A percentile compares a stretch with the other conserved stretches of the same genome.
Conservation (phyloP, 2,797 vertebrate species). For the Neoniphon sammara region DNA sequence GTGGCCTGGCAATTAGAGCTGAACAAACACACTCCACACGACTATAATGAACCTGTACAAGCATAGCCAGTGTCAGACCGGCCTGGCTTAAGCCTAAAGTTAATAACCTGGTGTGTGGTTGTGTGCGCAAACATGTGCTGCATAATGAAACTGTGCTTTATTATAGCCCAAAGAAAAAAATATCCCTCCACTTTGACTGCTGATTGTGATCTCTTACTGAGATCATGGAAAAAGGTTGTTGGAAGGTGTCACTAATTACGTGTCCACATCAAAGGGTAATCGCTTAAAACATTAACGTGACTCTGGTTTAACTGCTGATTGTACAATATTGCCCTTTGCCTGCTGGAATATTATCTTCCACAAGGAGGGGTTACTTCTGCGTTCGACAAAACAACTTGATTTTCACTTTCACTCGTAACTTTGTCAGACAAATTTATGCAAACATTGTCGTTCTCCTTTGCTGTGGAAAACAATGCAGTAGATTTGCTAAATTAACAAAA, state of each 20-base stretch:
- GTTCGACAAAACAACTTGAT: not conserved
- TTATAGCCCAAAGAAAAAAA: conserved; percentile 16
- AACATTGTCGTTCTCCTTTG: conserved; percentile 9
- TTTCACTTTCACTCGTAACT: conserved; percentile 9
- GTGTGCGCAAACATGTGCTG: conserved; percentile 19
- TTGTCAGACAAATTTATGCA: conserved; percentile 28
- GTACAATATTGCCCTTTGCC: no score
- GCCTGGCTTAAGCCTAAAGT: conserved; percentile 8
- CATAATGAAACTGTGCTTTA: conserved; percentile 29
- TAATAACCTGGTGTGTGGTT: conserved; percentile 38
- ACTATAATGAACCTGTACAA: conserved; percentile 46
- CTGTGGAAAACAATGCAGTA: not conserved
- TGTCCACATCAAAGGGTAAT: not conserved
- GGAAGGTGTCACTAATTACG: not conserved
- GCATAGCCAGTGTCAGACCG: conserved; percentile 7
- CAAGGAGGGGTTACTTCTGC: not conserved
- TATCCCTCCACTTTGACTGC: not conserved
- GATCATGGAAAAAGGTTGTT: conserved; percentile 25
- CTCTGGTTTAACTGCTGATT: no score
- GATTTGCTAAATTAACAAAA: conserved; percentile 11
- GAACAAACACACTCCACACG: conserved; percentile 44
- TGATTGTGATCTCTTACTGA: conserved; percentile 28
- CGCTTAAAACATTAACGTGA: no score
- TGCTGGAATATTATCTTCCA: no score
- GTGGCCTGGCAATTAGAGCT: conserved; percentile 38